Percentiles rank a stretch among this genome's conserved stretches.
Conservation (phyloP, 2,113 vertebrate genomes). For the Mystacornis crossleyi region DNA sequence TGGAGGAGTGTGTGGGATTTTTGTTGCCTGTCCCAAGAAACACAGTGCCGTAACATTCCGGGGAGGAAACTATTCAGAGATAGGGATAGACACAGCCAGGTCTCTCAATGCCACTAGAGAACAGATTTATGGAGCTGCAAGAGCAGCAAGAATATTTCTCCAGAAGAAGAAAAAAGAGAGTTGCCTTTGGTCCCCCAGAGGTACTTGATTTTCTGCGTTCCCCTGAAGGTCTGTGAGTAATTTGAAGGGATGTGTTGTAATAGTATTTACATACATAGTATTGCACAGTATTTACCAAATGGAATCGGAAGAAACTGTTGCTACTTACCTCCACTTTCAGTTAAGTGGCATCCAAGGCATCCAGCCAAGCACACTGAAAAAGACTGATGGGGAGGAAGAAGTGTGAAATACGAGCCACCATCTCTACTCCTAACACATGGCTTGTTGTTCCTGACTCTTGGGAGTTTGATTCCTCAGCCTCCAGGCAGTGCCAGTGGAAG, state of each 20-base stretch:
- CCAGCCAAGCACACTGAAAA: slow-evolving; percentile 34
- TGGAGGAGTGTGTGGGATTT: not conserved
- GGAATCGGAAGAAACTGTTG: slow-evolving; percentile 10
- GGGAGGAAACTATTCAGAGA: not conserved
- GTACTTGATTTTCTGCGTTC: not conserved
- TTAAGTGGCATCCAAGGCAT: not conserved
- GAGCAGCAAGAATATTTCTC: not conserved
- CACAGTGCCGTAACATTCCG: not conserved
- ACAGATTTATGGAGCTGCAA: not conserved
- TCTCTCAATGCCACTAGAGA: not conserved
- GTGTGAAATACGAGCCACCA: not conserved
- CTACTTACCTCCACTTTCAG: slow-evolving; percentile 21
- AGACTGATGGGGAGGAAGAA: not conserved
- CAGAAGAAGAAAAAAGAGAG: not conserved
- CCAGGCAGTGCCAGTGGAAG: not conserved
- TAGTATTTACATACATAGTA: not conserved
- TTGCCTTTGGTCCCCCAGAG: not conserved
- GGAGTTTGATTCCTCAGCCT: not conserved
- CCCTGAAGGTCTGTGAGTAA: not conserved
- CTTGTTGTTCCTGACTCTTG: not conserved
- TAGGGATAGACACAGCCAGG: not conserved
- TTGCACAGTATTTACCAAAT: slow-evolving; percentile 18
- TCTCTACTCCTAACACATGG: not conserved
- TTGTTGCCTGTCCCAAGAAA: not conserved
- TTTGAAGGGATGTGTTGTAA: not conserved